Evolutionary conservation across 2,888 invertebrate species (phyloP), one percentile per base, ranked within the genome.

Genomic region (Ophonus ardosiacus): DNA sequence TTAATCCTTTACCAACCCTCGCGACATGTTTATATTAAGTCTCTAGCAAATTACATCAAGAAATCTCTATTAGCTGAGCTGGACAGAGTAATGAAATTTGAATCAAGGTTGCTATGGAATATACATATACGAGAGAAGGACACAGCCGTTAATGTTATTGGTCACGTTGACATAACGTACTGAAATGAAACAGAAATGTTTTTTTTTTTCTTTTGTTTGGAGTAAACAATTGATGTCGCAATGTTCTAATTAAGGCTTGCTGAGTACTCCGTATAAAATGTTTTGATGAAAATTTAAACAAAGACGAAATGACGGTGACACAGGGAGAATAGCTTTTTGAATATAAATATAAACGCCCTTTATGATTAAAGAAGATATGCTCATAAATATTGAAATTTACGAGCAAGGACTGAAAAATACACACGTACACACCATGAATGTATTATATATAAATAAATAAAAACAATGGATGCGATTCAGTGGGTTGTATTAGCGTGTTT

Each of bases 11-110:
- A 0, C 76, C 76, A 10, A 56, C 56, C 31, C 31, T 31, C 31
- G 21, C 13, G 76, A 63, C 80, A 80, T 80, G 80, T 80, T 80
- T 80, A 80, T 80, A 80, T 80, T 80, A 80, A 24, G 61, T 38
- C 59, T 63, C 61, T 61, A 61, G 80, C 40, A 80, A 80, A 80
- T 80, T 80, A 63, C 80, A 80, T 40, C 13, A 10, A 59, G 78
- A 21, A 21, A 79, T 79, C 59, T 31, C 31, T 31, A 59, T 79
- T 79, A 56, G 38, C 24, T 59, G 59, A 56, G 38, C 24, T 59
- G 59, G 59, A 43, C 56, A 56, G 17, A 59, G 59, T 80, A 61
- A 61, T 80, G 18, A 80, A 80, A 80, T 61, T 80, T 80, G 59
- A 38, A 80, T 80, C 80, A 61, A 80, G 63, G 38, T 61, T 80